Percentiles rank a stretch among this genome's conserved stretches.
Conservation (phyloP, 1,140 invertebrate species). For the Drosophila baimaii region DNA sequence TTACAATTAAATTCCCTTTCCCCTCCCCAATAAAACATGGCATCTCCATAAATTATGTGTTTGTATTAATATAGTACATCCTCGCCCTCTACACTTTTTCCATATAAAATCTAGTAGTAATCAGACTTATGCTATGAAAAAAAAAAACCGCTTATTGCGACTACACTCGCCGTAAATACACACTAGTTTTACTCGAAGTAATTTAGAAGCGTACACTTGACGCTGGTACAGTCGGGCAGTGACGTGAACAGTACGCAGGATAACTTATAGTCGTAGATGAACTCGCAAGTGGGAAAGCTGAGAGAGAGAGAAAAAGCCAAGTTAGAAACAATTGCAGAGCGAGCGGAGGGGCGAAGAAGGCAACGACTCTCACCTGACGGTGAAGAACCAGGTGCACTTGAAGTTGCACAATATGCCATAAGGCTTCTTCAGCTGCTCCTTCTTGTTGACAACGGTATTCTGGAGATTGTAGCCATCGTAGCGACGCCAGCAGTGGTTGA, state of each 20-base stretch:
- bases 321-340: neutral
- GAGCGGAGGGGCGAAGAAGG: too few species aligned
- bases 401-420: slow-evolving; percentile 83
- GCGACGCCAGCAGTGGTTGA: slow-evolving; percentile 82
- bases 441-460: slow-evolving; percentile 80
- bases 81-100: slow-evolving; percentile 30
- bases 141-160: slow-evolving; percentile 30
- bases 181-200: slow-evolving; percentile 69
- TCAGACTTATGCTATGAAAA: slow-evolving; percentile 58
- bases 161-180: slow-evolving; percentile 46
- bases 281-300: slow-evolving; percentile 82
- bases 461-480: slow-evolving; percentile 83
- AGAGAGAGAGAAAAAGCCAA: neutral
- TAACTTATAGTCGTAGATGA: slow-evolving; percentile 83
- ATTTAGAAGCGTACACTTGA: slow-evolving; percentile 81
- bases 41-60: slow-evolving; percentile 11
- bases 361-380: slow-evolving; percentile 61
- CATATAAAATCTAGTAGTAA: slow-evolving; percentile 62
- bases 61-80: slow-evolving; percentile 36
- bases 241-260: slow-evolving; percentile 83
- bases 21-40: slow-evolving; percentile 1
- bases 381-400: slow-evolving; percentile 84
- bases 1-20: neutral
- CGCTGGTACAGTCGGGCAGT: slow-evolving; percentile 82
- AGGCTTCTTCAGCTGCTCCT: slow-evolving; percentile 83